Evolutionary conservation across 2,797 vertebrate genomes (phyloP).

Genomic region (Propithecus perrieri): DNA sequence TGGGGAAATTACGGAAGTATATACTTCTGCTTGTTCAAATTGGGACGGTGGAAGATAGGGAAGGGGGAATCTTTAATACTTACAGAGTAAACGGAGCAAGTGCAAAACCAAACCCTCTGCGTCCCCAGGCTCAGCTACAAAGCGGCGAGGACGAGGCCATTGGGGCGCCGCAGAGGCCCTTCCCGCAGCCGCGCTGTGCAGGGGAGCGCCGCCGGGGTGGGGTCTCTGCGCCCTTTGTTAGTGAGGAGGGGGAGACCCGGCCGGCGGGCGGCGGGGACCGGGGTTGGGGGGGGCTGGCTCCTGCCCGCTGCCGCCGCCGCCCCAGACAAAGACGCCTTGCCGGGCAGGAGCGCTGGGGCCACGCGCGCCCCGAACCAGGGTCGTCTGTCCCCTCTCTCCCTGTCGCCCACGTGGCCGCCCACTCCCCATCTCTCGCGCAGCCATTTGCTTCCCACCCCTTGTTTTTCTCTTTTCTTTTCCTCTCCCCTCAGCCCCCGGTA

Average conservation of each 20-base stretch:
- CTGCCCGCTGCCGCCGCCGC: not conserved
- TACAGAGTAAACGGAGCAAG: not conserved
- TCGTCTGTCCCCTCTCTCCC: not conserved
- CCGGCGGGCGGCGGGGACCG: not conserved
- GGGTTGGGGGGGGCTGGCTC: not conserved
- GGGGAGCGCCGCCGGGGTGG: not conserved
- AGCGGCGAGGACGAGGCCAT: not conserved
- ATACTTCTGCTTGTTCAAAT: not conserved
- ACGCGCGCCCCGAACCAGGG: accelerated
- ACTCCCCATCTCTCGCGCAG: slow-evolving; percentile 57
- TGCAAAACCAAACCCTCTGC: not conserved
- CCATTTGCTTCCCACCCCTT: slow-evolving; percentile 77
- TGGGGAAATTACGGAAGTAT: not conserved
- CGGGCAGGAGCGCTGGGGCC: too few species aligned
- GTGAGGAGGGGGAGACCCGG: too few species aligned
- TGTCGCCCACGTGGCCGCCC: not conserved
- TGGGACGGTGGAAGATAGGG: not conserved
- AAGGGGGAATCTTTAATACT: not conserved
- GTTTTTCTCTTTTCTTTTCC: not conserved
- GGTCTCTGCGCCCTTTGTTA: slow-evolving; percentile 27
- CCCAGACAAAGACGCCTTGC: not conserved
- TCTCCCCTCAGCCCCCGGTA: not conserved
- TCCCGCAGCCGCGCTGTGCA: not conserved
- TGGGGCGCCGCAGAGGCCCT: not conserved
- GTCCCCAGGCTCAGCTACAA: not conserved